phyloP scores from a whole-genome alignment of 2,113 vertebrate species.

The Synchiropus splendidus region DNA sequence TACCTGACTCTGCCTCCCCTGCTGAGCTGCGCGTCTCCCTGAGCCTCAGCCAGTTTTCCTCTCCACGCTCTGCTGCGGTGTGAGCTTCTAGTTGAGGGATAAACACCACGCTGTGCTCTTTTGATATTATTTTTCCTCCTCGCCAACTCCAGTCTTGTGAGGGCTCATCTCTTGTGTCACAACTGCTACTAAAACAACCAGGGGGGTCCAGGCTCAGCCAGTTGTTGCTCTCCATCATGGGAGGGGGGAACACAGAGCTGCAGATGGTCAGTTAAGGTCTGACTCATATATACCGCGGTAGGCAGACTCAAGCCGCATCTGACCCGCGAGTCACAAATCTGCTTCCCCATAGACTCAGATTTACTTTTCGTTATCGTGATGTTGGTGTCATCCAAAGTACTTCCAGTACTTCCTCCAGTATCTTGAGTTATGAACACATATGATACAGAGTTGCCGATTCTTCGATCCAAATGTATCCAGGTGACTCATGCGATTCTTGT shows the following conservation, averaged over 20 bases:
- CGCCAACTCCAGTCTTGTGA: conserved; percentile 34
- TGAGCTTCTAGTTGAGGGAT: conserved; percentile 53
- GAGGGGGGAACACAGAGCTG: conserved; percentile 25
- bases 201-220: conserved; percentile 38
- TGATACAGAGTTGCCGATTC: too few species aligned
- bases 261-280: conserved; percentile 5
- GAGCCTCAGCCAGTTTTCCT: conserved; percentile 36
- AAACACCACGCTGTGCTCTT: conserved; percentile 54
- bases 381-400: too few species aligned
- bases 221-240: conserved; percentile 45
- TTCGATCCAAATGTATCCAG: too few species aligned
- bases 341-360: too few species aligned
- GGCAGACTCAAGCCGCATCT: too few species aligned
- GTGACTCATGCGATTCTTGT: too few species aligned
- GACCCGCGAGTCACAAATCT: too few species aligned
- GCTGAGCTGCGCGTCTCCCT: conserved; percentile 39
- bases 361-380: too few species aligned
- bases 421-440: too few species aligned
- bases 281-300: too few species aligned
- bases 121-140: conserved; percentile 57
- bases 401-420: too few species aligned
- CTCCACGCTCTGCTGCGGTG: conserved; percentile 44
- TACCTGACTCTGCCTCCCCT: conserved; percentile 34
- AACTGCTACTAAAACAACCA: conserved; percentile 43
- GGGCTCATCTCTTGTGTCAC: conserved; percentile 47